Percentiles rank a stretch among this genome's conserved stretches.
Evolutionary conservation across 2,888 invertebrate genomes (phyloP).

Genomic region (Cerastis rubricosa): DNA sequence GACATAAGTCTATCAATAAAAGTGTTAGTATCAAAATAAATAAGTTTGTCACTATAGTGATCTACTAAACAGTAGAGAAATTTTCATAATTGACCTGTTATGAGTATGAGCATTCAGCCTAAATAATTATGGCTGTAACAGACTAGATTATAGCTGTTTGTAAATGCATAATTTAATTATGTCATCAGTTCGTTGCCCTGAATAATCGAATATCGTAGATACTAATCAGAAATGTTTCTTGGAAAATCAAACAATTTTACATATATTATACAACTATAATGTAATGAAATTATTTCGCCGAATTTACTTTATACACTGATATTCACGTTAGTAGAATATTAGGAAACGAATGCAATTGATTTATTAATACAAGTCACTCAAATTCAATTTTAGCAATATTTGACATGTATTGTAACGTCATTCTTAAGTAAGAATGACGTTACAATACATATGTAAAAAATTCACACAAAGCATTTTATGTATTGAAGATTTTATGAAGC

Average conservation of each 20-base stretch:
- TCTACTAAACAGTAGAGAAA: not conserved
- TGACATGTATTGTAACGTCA: too few relatives aligned
- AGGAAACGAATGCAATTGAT: not conserved
- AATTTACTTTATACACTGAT: not conserved
- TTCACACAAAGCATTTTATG: not conserved
- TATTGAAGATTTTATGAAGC: conserved; percentile 4
- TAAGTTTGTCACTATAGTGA: too few relatives aligned
- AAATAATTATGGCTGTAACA: conserved; percentile 14
- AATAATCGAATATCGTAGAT: not conserved
- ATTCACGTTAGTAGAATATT: not conserved
- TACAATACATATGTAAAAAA: not conserved
- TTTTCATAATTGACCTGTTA: conserved; percentile 37
- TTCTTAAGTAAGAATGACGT: too few relatives aligned
- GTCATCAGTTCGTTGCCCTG: not conserved
- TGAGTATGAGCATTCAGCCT: conserved; percentile 29
- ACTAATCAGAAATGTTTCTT: not conserved
- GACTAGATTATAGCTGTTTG: conserved; percentile 4
- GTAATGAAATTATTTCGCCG: not conserved
- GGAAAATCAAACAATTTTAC: not conserved
- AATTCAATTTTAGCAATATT: too few relatives aligned
- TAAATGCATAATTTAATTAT: not conserved
- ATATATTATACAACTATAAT: not conserved
- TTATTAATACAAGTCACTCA: not conserved
- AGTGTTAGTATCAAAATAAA: too few relatives aligned
- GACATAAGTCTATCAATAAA: too few relatives aligned